Evolutionary conservation across 1,140 invertebrate genomes (phyloP), one percentile per base, ranked within the genome.

Genomic region (Halyomorpha halys): DNA sequence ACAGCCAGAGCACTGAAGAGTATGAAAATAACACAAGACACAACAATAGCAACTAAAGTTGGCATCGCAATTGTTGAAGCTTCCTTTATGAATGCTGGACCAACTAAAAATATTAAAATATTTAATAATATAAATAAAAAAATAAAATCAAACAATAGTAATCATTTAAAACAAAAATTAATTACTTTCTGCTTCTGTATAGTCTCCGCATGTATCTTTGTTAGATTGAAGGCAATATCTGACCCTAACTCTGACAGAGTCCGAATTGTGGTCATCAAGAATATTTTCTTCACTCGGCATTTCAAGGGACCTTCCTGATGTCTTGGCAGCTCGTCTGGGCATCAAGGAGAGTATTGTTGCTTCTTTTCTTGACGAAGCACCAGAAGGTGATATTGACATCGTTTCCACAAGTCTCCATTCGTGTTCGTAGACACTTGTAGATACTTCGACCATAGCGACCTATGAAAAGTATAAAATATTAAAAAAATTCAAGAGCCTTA

Each of bases 181-280:
- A 86, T 88, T 76, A 90, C 87, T 84, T 70, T 89, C 84, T 27
- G 89, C 89, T 72, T 87, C 84, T 3, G 82, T 80, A 74, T 87
- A 89, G 34, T 90, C 86, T 34, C 90, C 88, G 73, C 91, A 94
- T 66, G 87, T 86, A 27, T 88, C 84, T 27, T 82, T 80, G 72
- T 89, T 87, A 9, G 83, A 81, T 68, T 83, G 80, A 44, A 92
- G 76, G 68, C 91, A 94, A 1, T 93, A 76, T 68, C 87, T 86
- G 1, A 91, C 83, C 25, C 88, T 76, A 18, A 93, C 82, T 34
- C 82, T 79, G 0, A 85, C 81, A 66, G 82, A 81, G 27, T 83
- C 82, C 18, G 79, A 75, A 18, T 83, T 79, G 59, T 66, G 65
- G 34, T 62, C 63, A 68, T 83, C 83, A 19, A 78, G 72, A 49